Conservation (phyloP, 2,113 vertebrate genomes). For the Puntigrus tetrazona region DNA sequence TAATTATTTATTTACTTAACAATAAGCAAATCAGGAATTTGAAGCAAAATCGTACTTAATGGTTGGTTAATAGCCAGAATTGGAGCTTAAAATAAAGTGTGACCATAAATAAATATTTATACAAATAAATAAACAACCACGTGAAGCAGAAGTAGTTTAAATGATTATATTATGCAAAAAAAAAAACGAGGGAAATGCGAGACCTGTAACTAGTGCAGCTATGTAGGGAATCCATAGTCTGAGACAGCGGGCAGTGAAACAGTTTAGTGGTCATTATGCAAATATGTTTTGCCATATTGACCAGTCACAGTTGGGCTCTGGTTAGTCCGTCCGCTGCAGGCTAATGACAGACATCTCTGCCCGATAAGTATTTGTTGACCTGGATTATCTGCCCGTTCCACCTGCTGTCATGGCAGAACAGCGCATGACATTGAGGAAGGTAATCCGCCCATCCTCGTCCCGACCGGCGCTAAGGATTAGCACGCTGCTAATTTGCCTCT, state of each 20-base stretch:
- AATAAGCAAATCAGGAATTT: too few species aligned
- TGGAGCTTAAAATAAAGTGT: too few species aligned
- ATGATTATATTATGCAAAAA: background rate
- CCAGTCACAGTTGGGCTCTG: background rate
- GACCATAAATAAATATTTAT: too few species aligned
- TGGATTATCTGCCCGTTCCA: conserved; percentile 63
- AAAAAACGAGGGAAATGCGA: background rate
- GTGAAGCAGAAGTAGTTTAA: background rate
- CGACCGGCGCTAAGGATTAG: conserved; percentile 38
- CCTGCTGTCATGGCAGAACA: conserved; percentile 55
- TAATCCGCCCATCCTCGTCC: conserved; percentile 47
- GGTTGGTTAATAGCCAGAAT: too few species aligned
- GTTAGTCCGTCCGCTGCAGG: conserved; percentile 53
- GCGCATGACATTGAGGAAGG: conserved; percentile 37
- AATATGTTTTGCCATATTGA: background rate
- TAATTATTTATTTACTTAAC: too few species aligned
- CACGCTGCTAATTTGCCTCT: conserved; percentile 35
- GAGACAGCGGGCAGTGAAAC: background rate
- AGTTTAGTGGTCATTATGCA: background rate
- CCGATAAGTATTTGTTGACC: conserved; percentile 49
- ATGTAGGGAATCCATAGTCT: background rate
- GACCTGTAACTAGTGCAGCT: background rate
- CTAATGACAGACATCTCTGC: conserved; percentile 57
- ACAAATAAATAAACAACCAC: background rate
- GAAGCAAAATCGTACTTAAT: too few species aligned